A percentile compares a stretch with the other conserved stretches of the same genome.
Evolutionary conservation across 1,140 invertebrate species (phyloP).

Genomic region (Cyrtorhinus lividipennis): DNA sequence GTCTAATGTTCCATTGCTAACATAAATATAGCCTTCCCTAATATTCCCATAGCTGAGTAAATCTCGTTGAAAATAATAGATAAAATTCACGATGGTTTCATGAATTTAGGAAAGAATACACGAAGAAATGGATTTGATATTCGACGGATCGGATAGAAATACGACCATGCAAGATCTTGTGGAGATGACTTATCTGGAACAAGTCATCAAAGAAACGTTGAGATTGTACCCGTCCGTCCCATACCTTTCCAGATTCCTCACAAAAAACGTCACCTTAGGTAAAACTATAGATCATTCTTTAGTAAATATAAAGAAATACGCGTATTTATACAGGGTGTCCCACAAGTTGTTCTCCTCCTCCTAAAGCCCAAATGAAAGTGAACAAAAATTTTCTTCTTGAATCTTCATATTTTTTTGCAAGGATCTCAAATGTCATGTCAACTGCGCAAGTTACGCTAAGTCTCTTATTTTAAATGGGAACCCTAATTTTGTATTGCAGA

Average conservation of each 20-base stretch:
- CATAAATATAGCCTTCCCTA: too few species aligned
- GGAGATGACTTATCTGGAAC: constrained; percentile 45
- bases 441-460: too few species aligned
- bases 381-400: not conserved
- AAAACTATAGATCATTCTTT: constrained; percentile 14
- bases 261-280: constrained; percentile 43
- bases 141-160: constrained; percentile 32
- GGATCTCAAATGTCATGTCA: not conserved
- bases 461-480: too few species aligned
- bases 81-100: not conserved
- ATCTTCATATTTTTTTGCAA: not conserved
- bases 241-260: constrained; percentile 40
- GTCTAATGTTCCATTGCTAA: not conserved
- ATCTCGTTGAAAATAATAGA: not conserved
- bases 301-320: not conserved
- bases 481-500: too few species aligned
- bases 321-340: too few species aligned
- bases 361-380: too few species aligned
- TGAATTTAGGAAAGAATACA: constrained; percentile 35
- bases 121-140: constrained; percentile 41
- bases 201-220: constrained; percentile 44
- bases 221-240: constrained; percentile 49
- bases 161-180: constrained; percentile 36
- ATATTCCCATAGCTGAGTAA: not conserved
- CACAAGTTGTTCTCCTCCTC: too few species aligned